phyloP scores from a whole-genome alignment of 2,113 vertebrate genomes.

The Dasypus novemcinctus region DNA sequence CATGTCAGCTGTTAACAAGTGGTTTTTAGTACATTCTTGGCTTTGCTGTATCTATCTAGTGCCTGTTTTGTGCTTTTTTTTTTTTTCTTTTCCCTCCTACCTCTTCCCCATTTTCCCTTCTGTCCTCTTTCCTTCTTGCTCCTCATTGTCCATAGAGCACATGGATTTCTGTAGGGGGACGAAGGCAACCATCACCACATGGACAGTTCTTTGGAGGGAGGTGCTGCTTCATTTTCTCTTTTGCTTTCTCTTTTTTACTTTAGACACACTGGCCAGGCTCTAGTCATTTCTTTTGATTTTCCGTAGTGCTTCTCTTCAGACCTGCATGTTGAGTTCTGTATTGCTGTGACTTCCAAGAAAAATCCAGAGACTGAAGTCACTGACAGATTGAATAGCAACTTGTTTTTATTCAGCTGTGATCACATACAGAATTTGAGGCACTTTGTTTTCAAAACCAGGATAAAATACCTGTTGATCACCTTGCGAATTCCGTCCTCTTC shows the following conservation, averaged over 20 bases:
- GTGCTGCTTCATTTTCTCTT: constrained; percentile 79
- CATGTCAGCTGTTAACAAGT: constrained; percentile 94
- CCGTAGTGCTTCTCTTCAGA: constrained; percentile 80
- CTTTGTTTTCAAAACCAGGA: constrained; percentile 56
- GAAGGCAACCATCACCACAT: constrained; percentile 54
- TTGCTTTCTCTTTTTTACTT: constrained; percentile 77
- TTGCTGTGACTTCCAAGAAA: constrained; percentile 82
- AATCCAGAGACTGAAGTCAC: constrained; percentile 68
- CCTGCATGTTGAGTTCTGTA: constrained; percentile 85
- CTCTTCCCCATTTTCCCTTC: constrained; percentile 70
- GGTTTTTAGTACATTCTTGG: constrained; percentile 91
- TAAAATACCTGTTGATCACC: neutral
- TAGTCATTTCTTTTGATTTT: constrained; percentile 72
- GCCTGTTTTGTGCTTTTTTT: constrained; percentile 87
- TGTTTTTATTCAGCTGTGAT: constrained; percentile 55
- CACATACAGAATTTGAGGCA: constrained; percentile 51
- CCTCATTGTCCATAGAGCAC: constrained; percentile 73
- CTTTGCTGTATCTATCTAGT: constrained; percentile 92
- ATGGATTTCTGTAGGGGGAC: constrained; percentile 58
- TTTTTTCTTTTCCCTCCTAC: constrained; percentile 69
- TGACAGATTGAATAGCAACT: constrained; percentile 47
- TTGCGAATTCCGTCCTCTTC: constrained; percentile 35
- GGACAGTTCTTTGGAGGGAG: constrained; percentile 71
- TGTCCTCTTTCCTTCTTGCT: constrained; percentile 1
- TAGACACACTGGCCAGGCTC: constrained; percentile 73